Evolutionary conservation across 2,113 vertebrate species (phyloP).

Genomic region (Dipodomys spectabilis): DNA sequence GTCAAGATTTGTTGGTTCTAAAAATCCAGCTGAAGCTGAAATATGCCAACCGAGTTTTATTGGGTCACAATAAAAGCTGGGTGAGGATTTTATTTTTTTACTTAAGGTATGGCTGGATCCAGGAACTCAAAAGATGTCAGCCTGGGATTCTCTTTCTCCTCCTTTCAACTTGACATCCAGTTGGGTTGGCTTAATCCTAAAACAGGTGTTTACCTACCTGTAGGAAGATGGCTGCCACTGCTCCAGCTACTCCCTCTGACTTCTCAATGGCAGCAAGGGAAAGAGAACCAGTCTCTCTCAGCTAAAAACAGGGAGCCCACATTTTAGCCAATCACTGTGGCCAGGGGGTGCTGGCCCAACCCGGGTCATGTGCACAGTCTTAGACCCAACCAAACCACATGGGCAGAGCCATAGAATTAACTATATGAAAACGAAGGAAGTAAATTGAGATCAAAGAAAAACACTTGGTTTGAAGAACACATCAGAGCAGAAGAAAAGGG

Average conservation of each 20-base stretch:
- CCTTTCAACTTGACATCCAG: neutral
- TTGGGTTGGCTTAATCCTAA: neutral
- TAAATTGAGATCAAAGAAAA: neutral
- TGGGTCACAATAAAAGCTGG: neutral
- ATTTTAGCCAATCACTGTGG: neutral
- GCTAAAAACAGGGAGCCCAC: neutral
- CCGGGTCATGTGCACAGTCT: neutral
- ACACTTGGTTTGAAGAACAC: neutral
- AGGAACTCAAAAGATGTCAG: neutral
- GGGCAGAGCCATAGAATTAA: neutral
- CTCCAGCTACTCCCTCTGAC: neutral
- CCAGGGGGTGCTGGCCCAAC: neutral
- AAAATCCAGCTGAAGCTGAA: neutral
- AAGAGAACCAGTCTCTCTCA: neutral
- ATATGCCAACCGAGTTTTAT: neutral
- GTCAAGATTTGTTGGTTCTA: neutral
- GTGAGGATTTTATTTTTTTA: neutral
- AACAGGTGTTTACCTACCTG: neutral
- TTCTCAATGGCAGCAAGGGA: neutral
- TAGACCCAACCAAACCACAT: neutral
- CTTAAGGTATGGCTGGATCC: neutral
- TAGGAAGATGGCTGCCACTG: fast-evolving
- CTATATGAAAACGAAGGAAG: neutral
- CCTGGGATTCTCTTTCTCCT: neutral
- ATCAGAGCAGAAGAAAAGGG: neutral